A percentile compares a stretch with the other conserved stretches of the same genome.
phyloP scores from a whole-genome alignment of 2,888 invertebrate genomes.

The Pristionchus entomophagus region DNA sequence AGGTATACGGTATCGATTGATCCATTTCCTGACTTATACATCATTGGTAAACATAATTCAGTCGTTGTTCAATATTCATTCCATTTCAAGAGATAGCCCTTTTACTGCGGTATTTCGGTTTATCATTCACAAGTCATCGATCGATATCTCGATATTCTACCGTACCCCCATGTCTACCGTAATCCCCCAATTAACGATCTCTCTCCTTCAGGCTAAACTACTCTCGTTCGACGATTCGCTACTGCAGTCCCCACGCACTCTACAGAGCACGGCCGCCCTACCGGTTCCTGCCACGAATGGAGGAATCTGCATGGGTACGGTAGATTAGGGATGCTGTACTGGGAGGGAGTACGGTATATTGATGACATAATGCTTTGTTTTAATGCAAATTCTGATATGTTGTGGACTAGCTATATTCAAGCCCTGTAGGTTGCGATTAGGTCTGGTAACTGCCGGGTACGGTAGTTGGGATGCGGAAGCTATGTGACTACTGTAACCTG shows the following conservation, averaged over 20 bases:
- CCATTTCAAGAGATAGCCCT: too few relatives aligned
- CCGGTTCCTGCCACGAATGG: constrained; percentile 41
- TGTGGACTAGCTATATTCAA: too few relatives aligned
- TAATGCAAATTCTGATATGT: too few relatives aligned
- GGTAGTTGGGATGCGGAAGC: too few relatives aligned
- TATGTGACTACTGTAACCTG: too few relatives aligned
- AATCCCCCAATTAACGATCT: neutral
- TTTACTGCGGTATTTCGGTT: too few relatives aligned
- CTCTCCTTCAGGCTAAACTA: constrained; percentile 62
- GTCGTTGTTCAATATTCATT: neutral
- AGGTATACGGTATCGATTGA: constrained; percentile 50
- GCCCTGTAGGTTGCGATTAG: too few relatives aligned
- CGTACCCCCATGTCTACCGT: neutral
- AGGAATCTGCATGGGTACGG: neutral
- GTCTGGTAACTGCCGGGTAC: too few relatives aligned
- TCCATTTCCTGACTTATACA: neutral
- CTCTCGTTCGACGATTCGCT: constrained; percentile 75
- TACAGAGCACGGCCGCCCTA: constrained; percentile 47
- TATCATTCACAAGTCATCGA: too few relatives aligned
- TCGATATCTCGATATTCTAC: too few relatives aligned
- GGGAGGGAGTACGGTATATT: neutral
- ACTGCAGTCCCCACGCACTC: constrained; percentile 70
- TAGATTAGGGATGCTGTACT: neutral
- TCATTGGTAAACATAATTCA: neutral
- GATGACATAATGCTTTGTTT: too few relatives aligned